Conservation (phyloP, 1,140 invertebrate species). For the Aplysia californica region DNA sequence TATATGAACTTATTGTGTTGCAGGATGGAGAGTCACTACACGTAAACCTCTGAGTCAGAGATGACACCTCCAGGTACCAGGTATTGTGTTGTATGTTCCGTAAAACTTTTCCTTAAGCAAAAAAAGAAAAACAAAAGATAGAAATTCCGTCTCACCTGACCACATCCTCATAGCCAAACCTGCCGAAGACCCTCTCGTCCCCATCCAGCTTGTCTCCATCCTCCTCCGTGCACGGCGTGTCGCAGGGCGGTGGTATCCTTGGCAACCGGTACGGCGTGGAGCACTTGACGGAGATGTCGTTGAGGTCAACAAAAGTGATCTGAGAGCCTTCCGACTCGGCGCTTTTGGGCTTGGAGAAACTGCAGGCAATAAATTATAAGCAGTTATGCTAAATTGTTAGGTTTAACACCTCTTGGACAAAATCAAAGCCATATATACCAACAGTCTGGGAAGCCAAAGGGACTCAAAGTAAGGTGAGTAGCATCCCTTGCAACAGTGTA, state of each 20-base stretch:
- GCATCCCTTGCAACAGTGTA: background rate
- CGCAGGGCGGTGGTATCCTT: conserved; percentile 22
- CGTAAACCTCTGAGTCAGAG: too few relatives aligned
- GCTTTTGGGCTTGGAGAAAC: conserved; percentile 33
- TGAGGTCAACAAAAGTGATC: conserved; percentile 1
- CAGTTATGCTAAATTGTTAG: background rate
- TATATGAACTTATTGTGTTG: too few relatives aligned
- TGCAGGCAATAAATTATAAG: background rate
- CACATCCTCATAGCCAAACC: conserved; percentile 41
- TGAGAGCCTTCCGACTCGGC: background rate
- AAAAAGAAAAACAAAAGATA: too few relatives aligned
- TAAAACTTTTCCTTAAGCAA: too few relatives aligned
- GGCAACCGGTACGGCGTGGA: conserved; percentile 43
- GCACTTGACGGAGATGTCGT: conserved; percentile 16
- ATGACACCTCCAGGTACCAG: too few relatives aligned
- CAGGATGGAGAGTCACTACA: too few relatives aligned
- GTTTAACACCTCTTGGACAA: background rate
- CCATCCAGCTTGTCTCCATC: background rate
- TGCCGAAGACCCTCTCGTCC: conserved; percentile 36
- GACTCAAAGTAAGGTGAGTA: background rate
- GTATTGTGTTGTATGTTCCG: too few relatives aligned
- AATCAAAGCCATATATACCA: background rate
- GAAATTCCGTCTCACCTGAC: conserved; percentile 25
- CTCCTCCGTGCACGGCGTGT: conserved; percentile 15
- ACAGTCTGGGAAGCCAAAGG: background rate